A percentile compares a stretch with the other conserved stretches of the same genome.
These are phyloP conservation scores for Zelleria hepariella DNA, from an alignment of 2,888 invertebrate genomes.

Conservation along the genomic window DNA sequence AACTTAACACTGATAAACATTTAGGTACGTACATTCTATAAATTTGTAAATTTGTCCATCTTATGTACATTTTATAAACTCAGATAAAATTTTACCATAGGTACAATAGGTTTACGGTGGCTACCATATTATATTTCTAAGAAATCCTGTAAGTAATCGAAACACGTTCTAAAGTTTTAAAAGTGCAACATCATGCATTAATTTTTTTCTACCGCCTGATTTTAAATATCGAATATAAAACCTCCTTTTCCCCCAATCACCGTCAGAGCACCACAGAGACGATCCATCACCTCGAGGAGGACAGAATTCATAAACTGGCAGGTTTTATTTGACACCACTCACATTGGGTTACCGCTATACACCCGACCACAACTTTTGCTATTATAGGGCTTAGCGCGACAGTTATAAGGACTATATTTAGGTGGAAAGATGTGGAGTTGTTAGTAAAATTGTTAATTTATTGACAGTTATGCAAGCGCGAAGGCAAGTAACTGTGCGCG, in stretches of 20 bases:
- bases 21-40: too few relatives aligned
- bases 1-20: too few relatives aligned
- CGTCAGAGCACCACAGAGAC: background rate
- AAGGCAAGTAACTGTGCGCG: background rate
- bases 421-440: background rate
- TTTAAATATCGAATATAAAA: too few relatives aligned
- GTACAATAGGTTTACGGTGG: too few relatives aligned
- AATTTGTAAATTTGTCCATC: too few relatives aligned
- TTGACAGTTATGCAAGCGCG: background rate
- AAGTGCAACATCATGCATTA: too few relatives aligned
- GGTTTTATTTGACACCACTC: background rate
- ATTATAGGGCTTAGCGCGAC: background rate
- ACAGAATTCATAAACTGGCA: background rate
- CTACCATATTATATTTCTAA: too few relatives aligned
- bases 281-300: background rate
- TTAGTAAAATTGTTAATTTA: background rate
- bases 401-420: background rate
- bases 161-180: too few relatives aligned
- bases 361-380: background rate
- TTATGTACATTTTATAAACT: too few relatives aligned
- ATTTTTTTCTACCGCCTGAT: too few relatives aligned
- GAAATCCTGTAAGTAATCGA: too few relatives aligned
- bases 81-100: too few relatives aligned
- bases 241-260: background rate
- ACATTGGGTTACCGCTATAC: background rate